Conservation (phyloP, 2,888 invertebrate species). For the Conchocele bisecta region DNA sequence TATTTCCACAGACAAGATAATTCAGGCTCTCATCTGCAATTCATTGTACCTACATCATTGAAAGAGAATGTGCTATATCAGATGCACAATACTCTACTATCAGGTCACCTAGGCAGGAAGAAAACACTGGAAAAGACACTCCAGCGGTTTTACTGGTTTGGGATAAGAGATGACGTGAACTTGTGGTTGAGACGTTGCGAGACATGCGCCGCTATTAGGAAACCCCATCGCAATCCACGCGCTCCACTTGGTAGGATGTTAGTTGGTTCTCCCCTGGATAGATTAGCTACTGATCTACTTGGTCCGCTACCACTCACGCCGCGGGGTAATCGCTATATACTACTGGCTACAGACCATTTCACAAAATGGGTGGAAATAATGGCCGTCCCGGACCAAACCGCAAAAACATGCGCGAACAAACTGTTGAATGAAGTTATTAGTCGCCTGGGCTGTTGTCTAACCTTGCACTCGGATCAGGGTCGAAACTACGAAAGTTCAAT, state of each 20-base stretch:
- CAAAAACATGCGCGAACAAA: not conserved
- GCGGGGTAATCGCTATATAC: not conserved
- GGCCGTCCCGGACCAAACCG: constrained; percentile 1
- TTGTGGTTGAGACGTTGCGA: constrained; percentile 1
- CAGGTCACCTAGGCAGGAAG: constrained; percentile 33
- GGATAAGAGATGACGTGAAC: constrained; percentile 3
- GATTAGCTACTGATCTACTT: not conserved
- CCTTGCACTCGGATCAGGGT: constrained; percentile 47
- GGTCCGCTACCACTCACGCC: not conserved
- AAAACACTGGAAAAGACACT: constrained; percentile 15
- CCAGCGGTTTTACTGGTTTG: constrained; percentile 35
- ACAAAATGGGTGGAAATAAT: constrained; percentile 2
- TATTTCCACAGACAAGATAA: not conserved
- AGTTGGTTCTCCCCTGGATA: constrained; percentile 26
- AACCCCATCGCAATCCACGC: constrained; percentile 2
- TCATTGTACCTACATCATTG: constrained; percentile 7
- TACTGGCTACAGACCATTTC: not conserved
- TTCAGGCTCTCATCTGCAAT: not conserved
- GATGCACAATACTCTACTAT: too few relatives aligned
- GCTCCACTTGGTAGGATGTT: constrained; percentile 20
- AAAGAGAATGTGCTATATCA: too few relatives aligned
- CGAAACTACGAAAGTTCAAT: constrained; percentile 31
- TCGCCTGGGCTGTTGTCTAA: constrained; percentile 2
- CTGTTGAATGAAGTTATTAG: constrained; percentile 21
- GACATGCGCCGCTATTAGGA: constrained; percentile 10